Evolutionary conservation across 2,113 vertebrate genomes (phyloP), one percentile per base, ranked within the genome.

Genomic region (Campylomormyrus tamandua): DNA sequence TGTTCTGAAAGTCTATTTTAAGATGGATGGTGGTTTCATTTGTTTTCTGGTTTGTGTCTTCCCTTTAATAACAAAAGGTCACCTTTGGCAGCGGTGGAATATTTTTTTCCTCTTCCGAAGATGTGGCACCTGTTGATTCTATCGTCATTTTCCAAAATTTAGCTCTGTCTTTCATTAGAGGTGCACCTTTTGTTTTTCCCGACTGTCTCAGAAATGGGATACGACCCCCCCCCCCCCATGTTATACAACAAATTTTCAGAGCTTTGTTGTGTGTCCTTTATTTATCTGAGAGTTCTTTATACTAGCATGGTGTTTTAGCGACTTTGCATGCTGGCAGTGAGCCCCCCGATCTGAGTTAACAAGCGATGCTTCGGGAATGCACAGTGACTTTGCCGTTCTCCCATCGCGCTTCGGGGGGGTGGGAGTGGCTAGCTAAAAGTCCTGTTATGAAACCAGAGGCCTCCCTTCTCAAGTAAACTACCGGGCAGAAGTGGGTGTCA

Each of bases 401-500:
- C 53, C 39, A 42, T 46, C 5, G 19, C 9, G 15, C 27, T 80
- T 19, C 3, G 66, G 49, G 50, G 46, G 46, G 39, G 8, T 7
- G 45, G 31, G 50, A 50, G 74, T 89, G 89, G 80, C 53, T 56
- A 17, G 6, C 52, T 52, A 89, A 52, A 77, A 77, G 58, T 87
- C 48, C 90, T 50, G 92, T 89, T 87, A 89, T 58, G 89, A 91
- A 92, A 89, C 87, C 89, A 91, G 89, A 87, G 90, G 91, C 91
- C 90, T 90, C 87, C 91, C 90, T 90, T 91, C 90, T 91, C 91
- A 88, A 91, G 90, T 91, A 91, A 17, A 21, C 89, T 89, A 80
- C 89, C 89, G 91, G 91, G 92, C 92, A 92, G 92, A 92, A 92
- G 88, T 90, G 90, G 88, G 93, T 95, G 93, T 92, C 94, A 94